Evolutionary conservation across 1,140 invertebrate species (phyloP), one percentile per base, ranked within the genome.

Genomic region (Monomorium pharaonis): DNA sequence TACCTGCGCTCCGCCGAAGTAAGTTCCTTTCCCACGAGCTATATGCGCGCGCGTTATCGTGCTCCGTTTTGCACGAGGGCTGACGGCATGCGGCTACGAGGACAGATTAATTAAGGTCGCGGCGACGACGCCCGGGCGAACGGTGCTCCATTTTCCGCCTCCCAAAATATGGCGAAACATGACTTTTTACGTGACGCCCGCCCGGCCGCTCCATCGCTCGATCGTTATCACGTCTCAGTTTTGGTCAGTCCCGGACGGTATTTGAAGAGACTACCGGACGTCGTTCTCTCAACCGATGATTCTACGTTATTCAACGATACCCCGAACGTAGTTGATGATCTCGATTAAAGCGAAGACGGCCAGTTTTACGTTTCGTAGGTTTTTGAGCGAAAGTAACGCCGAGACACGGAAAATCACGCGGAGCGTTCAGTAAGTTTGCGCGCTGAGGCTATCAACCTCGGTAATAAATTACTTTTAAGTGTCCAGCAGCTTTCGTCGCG

Each of bases 21-120:
- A 18, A 77, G 72, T 84, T 86, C 86, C 88, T 88, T 90, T 86
- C 88, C 88, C 89, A 88, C 77, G 65, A 84, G 30, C 62, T 60
- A 42, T 58, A 62, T 42, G 24, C 27, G 27, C 56, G 47, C 77
- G 54, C 65, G 27, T 80, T 70, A 60, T 56, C 74, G 74, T 75
- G 60, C 33, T 56, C 60, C 30, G 49, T 78, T n/a, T 78, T 67
- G 60, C 51, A 49, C 62, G 44, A 44, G 72, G 21, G 21, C 7
- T 27, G 10, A 24, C 51, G 65, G 37, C 6, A 33, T 44, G 65
- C 86, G 63, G 27, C 60, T 80, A 54, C 24, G 62, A 81, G 49
- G 86, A 69, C 65, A 75, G 49, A 83, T 88, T 87, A 87, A 88
- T 88, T 88, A 87, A 88, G 80, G 72, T 69, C 80, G 54, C 77